These are phyloP conservation scores for Anabas testudineus DNA, from an alignment of 2,797 vertebrate genomes.

Conservation along the genomic window DNA sequence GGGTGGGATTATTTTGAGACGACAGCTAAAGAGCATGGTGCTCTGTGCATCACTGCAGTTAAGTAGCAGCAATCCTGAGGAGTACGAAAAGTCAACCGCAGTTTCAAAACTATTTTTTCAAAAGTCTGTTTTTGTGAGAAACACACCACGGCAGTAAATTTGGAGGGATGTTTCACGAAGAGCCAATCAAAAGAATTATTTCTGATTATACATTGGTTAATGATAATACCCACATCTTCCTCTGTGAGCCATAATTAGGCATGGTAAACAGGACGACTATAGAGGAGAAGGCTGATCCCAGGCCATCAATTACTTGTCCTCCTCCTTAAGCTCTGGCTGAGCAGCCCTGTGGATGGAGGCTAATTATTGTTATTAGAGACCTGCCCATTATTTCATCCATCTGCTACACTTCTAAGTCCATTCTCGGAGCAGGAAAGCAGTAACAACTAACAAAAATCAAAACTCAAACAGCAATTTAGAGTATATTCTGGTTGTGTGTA, in stretches of 20 bases:
- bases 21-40: constrained; percentile 77
- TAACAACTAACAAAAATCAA: constrained; percentile 30
- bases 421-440: constrained; percentile 27
- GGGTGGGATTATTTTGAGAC: constrained; percentile 74
- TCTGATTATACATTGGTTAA: constrained; percentile 85
- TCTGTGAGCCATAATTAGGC: constrained; percentile 78
- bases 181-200: constrained; percentile 81
- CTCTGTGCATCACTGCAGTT: constrained; percentile 25
- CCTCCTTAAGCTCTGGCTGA: constrained; percentile 75
- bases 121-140: constrained; percentile 19
- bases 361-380: constrained; percentile 86
- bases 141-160: constrained; percentile 17
- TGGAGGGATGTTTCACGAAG: constrained; percentile 58
- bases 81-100: neutral
- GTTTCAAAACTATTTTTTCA: neutral
- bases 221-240: constrained; percentile 81
- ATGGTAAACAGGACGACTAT: constrained; percentile 81
- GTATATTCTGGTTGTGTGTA: constrained; percentile 52
- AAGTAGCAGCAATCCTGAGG: constrained; percentile 14
- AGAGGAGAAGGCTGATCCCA: constrained; percentile 78
- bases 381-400: constrained; percentile 80
- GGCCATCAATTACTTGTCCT: constrained; percentile 84
- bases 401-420: constrained; percentile 59
- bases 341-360: constrained; percentile 70
- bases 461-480: constrained; percentile 45